phyloP scores from a whole-genome alignment of 2,113 vertebrate species.

The Sapajus apella region DNA sequence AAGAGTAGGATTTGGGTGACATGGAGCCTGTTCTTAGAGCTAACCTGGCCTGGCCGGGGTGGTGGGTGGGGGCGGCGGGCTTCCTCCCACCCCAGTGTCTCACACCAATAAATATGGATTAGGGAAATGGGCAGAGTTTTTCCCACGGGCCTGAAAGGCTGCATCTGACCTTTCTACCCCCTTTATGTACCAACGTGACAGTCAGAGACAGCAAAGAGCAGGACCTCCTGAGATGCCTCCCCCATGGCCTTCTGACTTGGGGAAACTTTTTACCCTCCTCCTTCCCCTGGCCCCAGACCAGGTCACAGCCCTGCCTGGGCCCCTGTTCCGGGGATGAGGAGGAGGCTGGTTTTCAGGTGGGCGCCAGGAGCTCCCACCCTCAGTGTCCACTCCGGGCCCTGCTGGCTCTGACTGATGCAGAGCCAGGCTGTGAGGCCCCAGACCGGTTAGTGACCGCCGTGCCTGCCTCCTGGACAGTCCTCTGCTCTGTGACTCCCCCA shows the following conservation, averaged over 20 bases:
- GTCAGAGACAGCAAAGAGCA: constrained; percentile 82
- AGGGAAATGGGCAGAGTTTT: constrained; percentile 86
- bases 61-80: constrained; percentile 69
- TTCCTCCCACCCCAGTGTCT: constrained; percentile 72
- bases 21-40: constrained; percentile 85
- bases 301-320: constrained; percentile 32
- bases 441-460: neutral
- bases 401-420: neutral
- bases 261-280: constrained; percentile 61
- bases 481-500: neutral
- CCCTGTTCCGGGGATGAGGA: neutral
- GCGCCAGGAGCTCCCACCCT: neutral
- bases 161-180: constrained; percentile 87
- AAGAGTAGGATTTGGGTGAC: constrained; percentile 89
- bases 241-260: constrained; percentile 67
- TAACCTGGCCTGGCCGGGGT: constrained; percentile 83
- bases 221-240: constrained; percentile 64
- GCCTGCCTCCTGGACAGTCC: neutral
- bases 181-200: constrained; percentile 87
- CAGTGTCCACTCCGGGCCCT: neutral
- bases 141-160: constrained; percentile 88
- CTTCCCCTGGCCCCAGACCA: constrained; percentile 33
- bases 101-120: constrained; percentile 91
- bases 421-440: neutral
- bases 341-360: neutral